A percentile compares a stretch with the other conserved stretches of the same genome.
These are phyloP conservation scores for Symphodus melops DNA, from an alignment of 2,113 vertebrate genomes.

Conservation along the genomic window DNA sequence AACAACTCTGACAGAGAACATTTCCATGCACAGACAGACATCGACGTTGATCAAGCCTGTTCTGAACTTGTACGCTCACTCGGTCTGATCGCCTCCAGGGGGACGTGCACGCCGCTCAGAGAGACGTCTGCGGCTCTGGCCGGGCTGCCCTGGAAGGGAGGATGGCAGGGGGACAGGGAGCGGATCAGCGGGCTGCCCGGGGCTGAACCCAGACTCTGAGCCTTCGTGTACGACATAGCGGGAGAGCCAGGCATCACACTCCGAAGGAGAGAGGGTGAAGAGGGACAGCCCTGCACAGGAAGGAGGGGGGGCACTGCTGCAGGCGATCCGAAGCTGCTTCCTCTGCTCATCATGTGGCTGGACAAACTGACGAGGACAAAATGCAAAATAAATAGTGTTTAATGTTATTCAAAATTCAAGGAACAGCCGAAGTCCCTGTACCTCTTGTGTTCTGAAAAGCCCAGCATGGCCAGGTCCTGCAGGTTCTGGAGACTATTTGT, in stretches of 20 bases:
- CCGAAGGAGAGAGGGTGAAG: constrained; percentile 75
- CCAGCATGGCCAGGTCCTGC: constrained; percentile 80
- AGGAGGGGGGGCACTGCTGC: constrained; percentile 34
- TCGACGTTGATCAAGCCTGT: too few relatives aligned
- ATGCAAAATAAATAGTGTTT: background rate
- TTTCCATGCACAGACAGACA: too few relatives aligned
- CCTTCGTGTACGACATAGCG: constrained; percentile 69
- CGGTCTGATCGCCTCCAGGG: constrained; percentile 93
- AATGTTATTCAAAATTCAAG: background rate
- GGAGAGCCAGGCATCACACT: constrained; percentile 76
- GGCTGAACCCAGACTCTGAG: constrained; percentile 65
- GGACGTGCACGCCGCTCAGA: constrained; percentile 89
- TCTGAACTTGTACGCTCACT: background rate
- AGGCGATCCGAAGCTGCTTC: constrained; percentile 64
- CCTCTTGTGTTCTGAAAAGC: constrained; percentile 78
- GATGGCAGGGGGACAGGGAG: constrained; percentile 83
- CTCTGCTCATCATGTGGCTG: constrained; percentile 30
- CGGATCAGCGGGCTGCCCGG: constrained; percentile 89
- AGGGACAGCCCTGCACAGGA: constrained; percentile 29
- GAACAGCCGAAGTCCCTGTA: constrained; percentile 8
- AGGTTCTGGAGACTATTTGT: constrained; percentile 74
- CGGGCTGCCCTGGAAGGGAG: constrained; percentile 86
- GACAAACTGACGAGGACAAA: constrained; percentile 52
- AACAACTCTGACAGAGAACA: too few relatives aligned
- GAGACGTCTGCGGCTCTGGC: constrained; percentile 85